phyloP scores from a whole-genome alignment of 2,888 invertebrate genomes.

The Seladonia tumulorum region DNA sequence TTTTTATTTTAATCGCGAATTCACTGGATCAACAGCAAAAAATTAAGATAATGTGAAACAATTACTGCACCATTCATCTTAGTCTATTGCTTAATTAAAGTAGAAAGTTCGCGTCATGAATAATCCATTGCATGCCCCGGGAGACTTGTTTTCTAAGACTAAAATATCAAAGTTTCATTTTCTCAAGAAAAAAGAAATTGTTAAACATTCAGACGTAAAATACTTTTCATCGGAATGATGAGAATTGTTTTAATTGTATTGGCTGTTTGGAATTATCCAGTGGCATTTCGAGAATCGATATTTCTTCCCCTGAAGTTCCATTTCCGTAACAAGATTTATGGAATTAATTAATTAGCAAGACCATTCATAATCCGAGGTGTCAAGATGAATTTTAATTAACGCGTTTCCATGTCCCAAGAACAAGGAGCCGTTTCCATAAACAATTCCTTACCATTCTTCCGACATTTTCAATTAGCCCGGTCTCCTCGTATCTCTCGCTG shows the following conservation, averaged over 20 bases:
- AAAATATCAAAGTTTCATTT: background rate
- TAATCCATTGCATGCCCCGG: background rate
- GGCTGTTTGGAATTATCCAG: background rate
- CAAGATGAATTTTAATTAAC: background rate
- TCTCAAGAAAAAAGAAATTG: background rate
- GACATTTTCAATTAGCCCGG: background rate
- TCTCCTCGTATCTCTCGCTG: background rate
- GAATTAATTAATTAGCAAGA: background rate
- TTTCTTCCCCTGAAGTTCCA: background rate
- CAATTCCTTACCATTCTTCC: background rate
- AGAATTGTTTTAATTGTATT: background rate
- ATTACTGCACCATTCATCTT: background rate
- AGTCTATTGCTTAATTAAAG: background rate
- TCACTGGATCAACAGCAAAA: background rate
- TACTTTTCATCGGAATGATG: background rate
- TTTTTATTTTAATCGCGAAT: background rate
- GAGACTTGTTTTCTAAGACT: background rate
- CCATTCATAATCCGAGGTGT: background rate
- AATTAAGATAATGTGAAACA: background rate
- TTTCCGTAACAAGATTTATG: background rate
- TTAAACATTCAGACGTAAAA: background rate
- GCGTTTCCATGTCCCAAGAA: background rate
- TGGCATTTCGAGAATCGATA: background rate
- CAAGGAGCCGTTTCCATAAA: background rate
- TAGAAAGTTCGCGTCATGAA: constrained; percentile 1